Base-by-base conservation (phyloP, 1,140 invertebrate species). In the Lepidurus apus region DNA sequence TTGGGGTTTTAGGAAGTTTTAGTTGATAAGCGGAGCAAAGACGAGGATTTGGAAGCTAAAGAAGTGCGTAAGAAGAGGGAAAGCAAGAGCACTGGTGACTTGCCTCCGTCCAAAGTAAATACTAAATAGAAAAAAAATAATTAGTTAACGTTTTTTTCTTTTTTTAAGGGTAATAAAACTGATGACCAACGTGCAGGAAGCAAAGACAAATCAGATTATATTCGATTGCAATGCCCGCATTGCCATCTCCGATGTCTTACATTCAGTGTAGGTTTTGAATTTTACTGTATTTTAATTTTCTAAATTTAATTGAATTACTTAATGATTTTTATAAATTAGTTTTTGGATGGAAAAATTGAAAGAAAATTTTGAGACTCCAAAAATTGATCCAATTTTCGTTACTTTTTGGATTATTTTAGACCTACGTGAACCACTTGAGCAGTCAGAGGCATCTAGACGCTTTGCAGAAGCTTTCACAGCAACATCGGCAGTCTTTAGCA, bases 151-250 rank as follows among this genome's bases (percentile, higher is more conserved):
- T 45, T 7, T 76, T 79, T 3, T 42, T 17, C 11, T 42, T 42
- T 17, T 21, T 45, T 43, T 6, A 11, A 75, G 7, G 42, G 47
- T 7, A 74, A 11, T 24, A 74, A 74, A 74, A 7, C n/a, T 34
- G 74, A 45, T 17, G 17, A 65, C 10, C 42, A 75, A 43, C n/a
- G 24, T 8, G 42, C 53, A 75, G n/a, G 43, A 42, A 78, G 53
- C 26, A 74, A 78, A 10, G 24, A 78, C 34, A 44, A 53, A 8
- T 47, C 73, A 73, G 43, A 77, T 77, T 92, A 90, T 81, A 91
- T 93, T 26, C 90, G 91, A 81, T 85, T 94, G 1, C 87, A 87
- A 42, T 93, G 92, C 83, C 90, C 91, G 1, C 92, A 93, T 82
- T 93, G 92, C 82, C 87, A 88, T 77, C 88, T 90, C 81, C 90